Evolutionary conservation across 2,113 vertebrate species (phyloP).

Genomic region (Marmota monax): DNA sequence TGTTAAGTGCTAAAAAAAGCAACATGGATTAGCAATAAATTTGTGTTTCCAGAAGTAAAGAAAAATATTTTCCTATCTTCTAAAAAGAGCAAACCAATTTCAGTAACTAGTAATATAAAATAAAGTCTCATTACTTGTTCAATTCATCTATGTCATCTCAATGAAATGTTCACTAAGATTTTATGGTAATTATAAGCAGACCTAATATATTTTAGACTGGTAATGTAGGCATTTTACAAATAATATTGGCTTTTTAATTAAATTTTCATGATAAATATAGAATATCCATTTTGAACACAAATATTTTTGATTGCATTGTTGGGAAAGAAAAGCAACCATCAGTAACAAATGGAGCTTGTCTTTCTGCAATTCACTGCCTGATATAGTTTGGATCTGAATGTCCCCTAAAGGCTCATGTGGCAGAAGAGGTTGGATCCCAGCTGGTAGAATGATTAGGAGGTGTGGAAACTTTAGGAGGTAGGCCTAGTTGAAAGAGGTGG

Average conservation of each 20-base stretch:
- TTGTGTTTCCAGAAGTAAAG: conserved; percentile 52
- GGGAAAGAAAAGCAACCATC: background rate
- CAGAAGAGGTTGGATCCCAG: background rate
- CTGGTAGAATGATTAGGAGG: background rate
- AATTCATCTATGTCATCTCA: conserved; percentile 48
- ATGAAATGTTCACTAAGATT: conserved; percentile 55
- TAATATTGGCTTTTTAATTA: conserved; percentile 64
- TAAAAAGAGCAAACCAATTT: conserved; percentile 22
- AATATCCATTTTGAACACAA: conserved; percentile 41
- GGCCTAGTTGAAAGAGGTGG: background rate
- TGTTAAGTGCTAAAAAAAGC: conserved; percentile 34
- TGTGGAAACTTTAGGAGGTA: background rate
- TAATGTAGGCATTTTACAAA: conserved; percentile 52
- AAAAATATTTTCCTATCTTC: conserved; percentile 27
- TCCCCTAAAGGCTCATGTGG: background rate
- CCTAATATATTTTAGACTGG: conserved; percentile 33
- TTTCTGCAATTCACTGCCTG: background rate
- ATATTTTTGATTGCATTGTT: conserved; percentile 30
- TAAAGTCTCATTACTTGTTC: conserved; percentile 55
- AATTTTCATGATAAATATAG: conserved; percentile 38
- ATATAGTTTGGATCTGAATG: background rate
- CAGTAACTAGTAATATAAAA: conserved; percentile 21
- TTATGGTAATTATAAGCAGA: conserved; percentile 53
- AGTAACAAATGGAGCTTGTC: background rate
- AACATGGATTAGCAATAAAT: conserved; percentile 16